Conservation (phyloP, 2,888 invertebrate genomes). For the Sepioteuthis lessoniana region DNA sequence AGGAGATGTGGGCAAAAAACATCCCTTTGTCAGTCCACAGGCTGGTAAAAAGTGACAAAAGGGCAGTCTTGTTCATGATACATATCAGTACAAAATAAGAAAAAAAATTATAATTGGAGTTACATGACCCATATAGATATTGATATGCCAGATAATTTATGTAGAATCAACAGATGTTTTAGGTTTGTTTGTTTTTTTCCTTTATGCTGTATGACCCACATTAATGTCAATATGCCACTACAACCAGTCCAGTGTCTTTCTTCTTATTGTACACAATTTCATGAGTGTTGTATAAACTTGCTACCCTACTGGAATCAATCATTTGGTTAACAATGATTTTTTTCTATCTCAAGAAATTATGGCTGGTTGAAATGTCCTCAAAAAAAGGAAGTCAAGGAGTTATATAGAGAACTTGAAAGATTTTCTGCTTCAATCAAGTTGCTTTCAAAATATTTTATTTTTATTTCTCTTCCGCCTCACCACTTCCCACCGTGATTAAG, state of each 20-base stretch:
- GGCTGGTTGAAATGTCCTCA: background rate
- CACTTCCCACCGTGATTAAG: background rate
- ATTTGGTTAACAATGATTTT: background rate
- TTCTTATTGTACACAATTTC: background rate
- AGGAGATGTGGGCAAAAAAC: conserved; percentile 18
- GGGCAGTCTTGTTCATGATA: background rate
- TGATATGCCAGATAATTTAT: background rate
- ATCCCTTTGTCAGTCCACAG: background rate
- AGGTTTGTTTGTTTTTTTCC: background rate
- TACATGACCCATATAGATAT: background rate
- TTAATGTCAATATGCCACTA: background rate
- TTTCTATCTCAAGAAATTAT: background rate
- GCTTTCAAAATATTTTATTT: too few species aligned
- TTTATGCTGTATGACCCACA: background rate
- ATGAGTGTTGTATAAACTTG: background rate
- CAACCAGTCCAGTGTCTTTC: background rate
- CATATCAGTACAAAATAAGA: background rate
- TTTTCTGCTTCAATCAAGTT: too few species aligned
- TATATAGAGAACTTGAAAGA: too few species aligned
- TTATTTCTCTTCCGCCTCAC: background rate
- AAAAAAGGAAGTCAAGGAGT: background rate
- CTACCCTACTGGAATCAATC: background rate
- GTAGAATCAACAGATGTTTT: background rate
- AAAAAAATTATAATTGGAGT: background rate
- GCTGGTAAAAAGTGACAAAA: background rate